A percentile compares a stretch with the other conserved stretches of the same genome.
phyloP scores from a whole-genome alignment of 2,113 vertebrate genomes.

The Gobiocypris rarus region DNA sequence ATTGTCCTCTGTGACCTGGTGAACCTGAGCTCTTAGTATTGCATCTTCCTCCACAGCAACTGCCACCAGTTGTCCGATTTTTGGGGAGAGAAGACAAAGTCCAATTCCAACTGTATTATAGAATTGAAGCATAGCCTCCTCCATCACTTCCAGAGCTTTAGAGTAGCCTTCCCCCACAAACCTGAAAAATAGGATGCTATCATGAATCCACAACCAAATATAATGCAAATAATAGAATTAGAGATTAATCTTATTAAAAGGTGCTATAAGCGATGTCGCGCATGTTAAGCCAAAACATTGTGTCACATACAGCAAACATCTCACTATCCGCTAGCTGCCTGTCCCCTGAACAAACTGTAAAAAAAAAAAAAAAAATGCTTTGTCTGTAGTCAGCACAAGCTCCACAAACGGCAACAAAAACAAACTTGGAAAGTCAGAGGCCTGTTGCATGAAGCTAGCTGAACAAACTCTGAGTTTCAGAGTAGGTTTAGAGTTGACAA shows the following conservation, averaged over 20 bases:
- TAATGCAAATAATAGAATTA: neutral
- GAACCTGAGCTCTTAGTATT: slow-evolving; percentile 83
- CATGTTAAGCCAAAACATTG: too few relatives aligned
- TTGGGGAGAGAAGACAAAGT: slow-evolving; percentile 60
- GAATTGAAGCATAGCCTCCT: slow-evolving; percentile 85
- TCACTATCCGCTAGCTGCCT: too few relatives aligned
- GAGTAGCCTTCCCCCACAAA: slow-evolving; percentile 92
- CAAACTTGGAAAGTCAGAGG: too few relatives aligned
- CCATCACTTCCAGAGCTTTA: slow-evolving; percentile 86
- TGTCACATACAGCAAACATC: too few relatives aligned
- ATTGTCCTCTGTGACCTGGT: slow-evolving; percentile 72
- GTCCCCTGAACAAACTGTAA: too few relatives aligned
- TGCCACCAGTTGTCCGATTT: slow-evolving; percentile 82
- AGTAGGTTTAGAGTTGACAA: too few relatives aligned
- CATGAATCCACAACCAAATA: neutral
- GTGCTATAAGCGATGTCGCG: too few relatives aligned
- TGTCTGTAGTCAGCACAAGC: too few relatives aligned
- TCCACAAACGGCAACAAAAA: too few relatives aligned
- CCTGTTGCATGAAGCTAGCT: too few relatives aligned
- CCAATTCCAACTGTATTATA: slow-evolving; percentile 71
- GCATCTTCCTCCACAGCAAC: slow-evolving; percentile 81
- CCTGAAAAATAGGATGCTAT: slow-evolving; percentile 65
- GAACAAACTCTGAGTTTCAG: too few relatives aligned
- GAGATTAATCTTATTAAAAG: neutral
- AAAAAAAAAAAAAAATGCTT: too few relatives aligned